Conservation (phyloP, 2,888 invertebrate species). For the Cinara cedri region DNA sequence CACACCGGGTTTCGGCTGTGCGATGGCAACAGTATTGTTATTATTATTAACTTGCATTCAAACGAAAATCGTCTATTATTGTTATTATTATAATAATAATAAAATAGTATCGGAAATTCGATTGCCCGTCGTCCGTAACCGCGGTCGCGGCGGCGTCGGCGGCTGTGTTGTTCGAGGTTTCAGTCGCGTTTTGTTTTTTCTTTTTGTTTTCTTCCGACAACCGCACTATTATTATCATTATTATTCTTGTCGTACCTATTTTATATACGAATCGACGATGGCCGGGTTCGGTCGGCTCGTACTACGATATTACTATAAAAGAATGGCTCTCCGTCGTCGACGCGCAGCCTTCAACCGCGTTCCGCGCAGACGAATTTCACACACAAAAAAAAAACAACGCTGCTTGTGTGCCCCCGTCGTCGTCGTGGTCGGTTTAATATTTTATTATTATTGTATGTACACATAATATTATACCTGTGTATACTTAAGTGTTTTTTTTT, state of each 20-base stretch:
- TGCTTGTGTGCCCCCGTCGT: too few relatives aligned
- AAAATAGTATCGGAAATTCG: background rate
- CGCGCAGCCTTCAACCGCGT: conserved; percentile 4
- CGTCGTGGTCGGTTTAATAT: conserved; percentile 1
- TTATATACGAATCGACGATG: background rate
- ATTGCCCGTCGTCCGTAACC: background rate
- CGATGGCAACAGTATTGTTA: background rate
- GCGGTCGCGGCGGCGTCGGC: background rate
- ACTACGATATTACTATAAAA: too few relatives aligned
- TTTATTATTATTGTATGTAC: background rate
- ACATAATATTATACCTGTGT: background rate
- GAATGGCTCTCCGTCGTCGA: too few relatives aligned
- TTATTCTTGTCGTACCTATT: background rate
- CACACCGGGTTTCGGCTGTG: background rate
- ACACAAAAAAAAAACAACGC: too few relatives aligned
- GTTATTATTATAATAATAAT: background rate
- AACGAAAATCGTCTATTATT: conserved; percentile 17
- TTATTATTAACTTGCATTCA: conserved; percentile 4
- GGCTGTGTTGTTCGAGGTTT: too few relatives aligned
- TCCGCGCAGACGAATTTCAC: conserved; percentile 8
- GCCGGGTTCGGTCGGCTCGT: too few relatives aligned
- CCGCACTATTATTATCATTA: background rate
- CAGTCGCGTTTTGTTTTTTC: background rate
- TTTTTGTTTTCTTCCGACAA: background rate
- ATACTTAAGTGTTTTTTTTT: too few relatives aligned